Evolutionary conservation across 2,888 invertebrate genomes (phyloP).

Genomic region (Mechanitis messenoides): DNA sequence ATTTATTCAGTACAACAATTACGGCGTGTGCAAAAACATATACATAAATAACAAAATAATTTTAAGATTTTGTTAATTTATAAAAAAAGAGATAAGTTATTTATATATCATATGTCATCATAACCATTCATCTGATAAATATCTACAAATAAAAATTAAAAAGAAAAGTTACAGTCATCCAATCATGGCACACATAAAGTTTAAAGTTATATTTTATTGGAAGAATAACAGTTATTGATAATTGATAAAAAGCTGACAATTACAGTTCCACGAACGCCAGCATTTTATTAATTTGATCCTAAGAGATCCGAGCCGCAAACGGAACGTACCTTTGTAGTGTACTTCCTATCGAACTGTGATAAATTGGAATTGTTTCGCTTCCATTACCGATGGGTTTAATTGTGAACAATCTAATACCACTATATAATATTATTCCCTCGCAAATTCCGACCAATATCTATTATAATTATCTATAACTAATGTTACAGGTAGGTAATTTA

Average conservation of each 20-base stretch:
- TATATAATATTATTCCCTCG: constrained; percentile 13
- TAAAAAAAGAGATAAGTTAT: too few relatives aligned
- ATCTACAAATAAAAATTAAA: too few relatives aligned
- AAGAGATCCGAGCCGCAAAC: constrained; percentile 15
- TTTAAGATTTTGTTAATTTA: too few relatives aligned
- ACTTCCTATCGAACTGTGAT: constrained; percentile 47
- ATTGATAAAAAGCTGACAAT: background rate
- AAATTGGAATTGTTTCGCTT: constrained; percentile 52
- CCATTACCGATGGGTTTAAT: constrained; percentile 42
- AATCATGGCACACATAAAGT: too few relatives aligned
- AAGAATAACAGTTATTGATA: background rate
- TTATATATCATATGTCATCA: too few relatives aligned
- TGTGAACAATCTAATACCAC: constrained; percentile 29
- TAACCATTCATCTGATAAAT: too few relatives aligned
- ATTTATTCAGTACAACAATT: too few relatives aligned
- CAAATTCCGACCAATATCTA: constrained; percentile 18
- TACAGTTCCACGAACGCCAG: background rate
- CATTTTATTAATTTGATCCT: background rate
- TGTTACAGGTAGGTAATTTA: background rate
- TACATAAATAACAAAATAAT: too few relatives aligned
- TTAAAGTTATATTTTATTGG: too few relatives aligned
- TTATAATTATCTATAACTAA: constrained; percentile 15
- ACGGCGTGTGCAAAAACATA: too few relatives aligned
- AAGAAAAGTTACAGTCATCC: too few relatives aligned
- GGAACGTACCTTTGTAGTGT: constrained; percentile 34